These are phyloP conservation scores for Anabacerthia variegaticeps DNA, from an alignment of 2,797 vertebrate genomes.

Conservation along the genomic window DNA sequence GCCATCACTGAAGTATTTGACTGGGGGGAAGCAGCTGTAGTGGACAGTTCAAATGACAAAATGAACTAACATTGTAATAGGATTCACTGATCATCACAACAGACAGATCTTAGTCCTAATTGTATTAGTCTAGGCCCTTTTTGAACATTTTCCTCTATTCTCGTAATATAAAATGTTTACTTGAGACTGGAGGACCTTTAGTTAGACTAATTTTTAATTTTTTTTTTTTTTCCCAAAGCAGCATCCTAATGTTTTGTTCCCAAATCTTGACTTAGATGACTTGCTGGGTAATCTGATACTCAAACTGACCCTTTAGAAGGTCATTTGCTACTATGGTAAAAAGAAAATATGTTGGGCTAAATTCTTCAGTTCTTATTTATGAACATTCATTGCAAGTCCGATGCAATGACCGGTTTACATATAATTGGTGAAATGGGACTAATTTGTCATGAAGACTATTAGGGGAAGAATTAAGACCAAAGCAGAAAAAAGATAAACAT, in stretches of 20 bases:
- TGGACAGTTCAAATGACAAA: background rate
- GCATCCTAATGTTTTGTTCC: background rate
- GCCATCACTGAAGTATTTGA: background rate
- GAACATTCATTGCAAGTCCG: background rate
- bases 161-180: background rate
- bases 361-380: background rate
- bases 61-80: background rate
- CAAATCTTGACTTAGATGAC: background rate
- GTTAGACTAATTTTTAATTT: background rate
- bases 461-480: background rate
- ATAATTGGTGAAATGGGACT: background rate
- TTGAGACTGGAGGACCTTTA: background rate
- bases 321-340: background rate
- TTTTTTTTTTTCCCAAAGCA: background rate
- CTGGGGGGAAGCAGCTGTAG: background rate
- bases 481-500: background rate
- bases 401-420: background rate
- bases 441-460: background rate
- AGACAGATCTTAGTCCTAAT: background rate
- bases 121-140: background rate
- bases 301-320: background rate
- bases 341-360: background rate
- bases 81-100: background rate
- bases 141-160: background rate
- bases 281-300: background rate